phyloP scores from a whole-genome alignment of 2,113 vertebrate species.

The Notothenia coriiceps region DNA sequence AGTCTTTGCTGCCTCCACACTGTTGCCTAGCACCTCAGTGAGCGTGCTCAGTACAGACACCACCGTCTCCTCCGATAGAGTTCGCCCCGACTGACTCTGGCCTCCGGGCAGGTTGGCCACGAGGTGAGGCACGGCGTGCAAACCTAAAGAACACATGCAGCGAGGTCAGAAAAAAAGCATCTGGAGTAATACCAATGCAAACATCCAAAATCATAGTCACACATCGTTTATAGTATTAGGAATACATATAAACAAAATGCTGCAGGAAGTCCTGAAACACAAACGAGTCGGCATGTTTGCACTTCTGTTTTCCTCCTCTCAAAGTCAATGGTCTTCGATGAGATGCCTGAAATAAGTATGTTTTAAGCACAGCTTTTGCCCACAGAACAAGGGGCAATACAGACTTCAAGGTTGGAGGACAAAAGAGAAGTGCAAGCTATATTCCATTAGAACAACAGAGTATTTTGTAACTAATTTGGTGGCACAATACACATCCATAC shows the following conservation, averaged over 20 bases:
- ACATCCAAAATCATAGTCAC: not conserved
- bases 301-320: too few species aligned
- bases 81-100: constrained; percentile 87
- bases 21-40: constrained; percentile 92
- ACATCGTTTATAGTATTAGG: not conserved
- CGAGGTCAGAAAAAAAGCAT: not conserved
- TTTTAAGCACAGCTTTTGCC: too few species aligned
- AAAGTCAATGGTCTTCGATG: too few species aligned
- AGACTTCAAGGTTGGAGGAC: too few species aligned
- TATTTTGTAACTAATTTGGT: not conserved
- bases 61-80: constrained; percentile 92
- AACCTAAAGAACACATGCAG: constrained; percentile 55
- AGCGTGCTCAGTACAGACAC: constrained; percentile 95
- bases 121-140: constrained; percentile 90
- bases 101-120: constrained; percentile 93
- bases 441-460: not conserved
- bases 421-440: not conserved
- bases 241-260: too few species aligned
- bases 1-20: constrained; percentile 93
- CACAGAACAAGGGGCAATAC: too few species aligned
- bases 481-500: constrained; percentile 74
- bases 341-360: too few species aligned
- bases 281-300: too few species aligned
- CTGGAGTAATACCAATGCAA: not conserved
- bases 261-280: too few species aligned